These are phyloP conservation scores for Trichopria drosophilae DNA, from an alignment of 2,888 invertebrate species.

Conservation along the genomic window DNA sequence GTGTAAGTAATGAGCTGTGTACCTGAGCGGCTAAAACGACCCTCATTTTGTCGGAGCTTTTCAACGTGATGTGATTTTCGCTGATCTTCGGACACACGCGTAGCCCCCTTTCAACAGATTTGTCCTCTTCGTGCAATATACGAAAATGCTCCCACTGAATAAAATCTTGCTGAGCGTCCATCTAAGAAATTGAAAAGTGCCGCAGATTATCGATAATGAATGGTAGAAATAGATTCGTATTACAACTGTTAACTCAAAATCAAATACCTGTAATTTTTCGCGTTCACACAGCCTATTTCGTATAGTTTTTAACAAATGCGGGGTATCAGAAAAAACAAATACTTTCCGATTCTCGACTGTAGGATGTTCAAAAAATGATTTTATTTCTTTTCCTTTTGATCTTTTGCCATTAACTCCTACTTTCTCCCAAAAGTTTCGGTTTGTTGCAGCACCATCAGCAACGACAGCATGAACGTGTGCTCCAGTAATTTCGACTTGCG, in stretches of 20 bases:
- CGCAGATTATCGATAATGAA: too few species aligned
- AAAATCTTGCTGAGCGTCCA: constrained; percentile 8
- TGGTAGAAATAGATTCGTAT: too few species aligned
- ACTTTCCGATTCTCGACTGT: constrained; percentile 27
- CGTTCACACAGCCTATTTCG: constrained; percentile 35
- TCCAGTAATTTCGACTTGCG: constrained; percentile 30
- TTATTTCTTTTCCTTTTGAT: constrained; percentile 13
- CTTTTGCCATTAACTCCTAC: constrained; percentile 30
- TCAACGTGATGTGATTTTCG: constrained; percentile 13
- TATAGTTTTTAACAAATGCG: too few species aligned
- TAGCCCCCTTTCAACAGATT: background rate
- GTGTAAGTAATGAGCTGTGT: too few species aligned
- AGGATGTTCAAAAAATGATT: constrained; percentile 31
- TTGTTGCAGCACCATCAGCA: constrained; percentile 33
- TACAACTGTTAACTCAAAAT: too few species aligned
- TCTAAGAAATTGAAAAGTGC: too few species aligned
- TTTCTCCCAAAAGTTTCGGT: constrained; percentile 31
- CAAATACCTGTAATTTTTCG: too few species aligned
- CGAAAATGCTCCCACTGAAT: constrained; percentile 28
- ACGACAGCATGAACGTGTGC: constrained; percentile 32
- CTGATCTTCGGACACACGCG: constrained; percentile 27
- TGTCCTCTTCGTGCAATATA: constrained; percentile 19
- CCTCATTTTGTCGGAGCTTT: constrained; percentile 26
- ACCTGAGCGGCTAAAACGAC: constrained; percentile 29
- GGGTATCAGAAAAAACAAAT: too few species aligned